phyloP scores from a whole-genome alignment of 2,113 vertebrate genomes.

The Acinonyx jubatus region DNA sequence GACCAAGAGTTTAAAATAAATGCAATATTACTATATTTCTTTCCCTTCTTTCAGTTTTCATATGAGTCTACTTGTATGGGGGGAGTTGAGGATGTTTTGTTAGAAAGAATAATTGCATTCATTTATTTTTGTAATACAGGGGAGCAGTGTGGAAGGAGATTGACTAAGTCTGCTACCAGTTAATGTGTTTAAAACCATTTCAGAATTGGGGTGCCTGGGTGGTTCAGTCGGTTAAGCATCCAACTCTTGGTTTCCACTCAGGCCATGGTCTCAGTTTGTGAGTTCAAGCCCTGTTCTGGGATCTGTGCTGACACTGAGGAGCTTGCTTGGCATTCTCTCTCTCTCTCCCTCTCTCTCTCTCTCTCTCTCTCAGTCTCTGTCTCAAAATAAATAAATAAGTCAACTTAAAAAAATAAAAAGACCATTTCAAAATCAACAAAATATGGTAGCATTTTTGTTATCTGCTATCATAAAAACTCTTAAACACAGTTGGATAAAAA shows the following conservation, averaged over 20 bases:
- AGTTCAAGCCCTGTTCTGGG: no score
- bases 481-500: slow-evolving; percentile 18
- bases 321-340: no score
- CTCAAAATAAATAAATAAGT: no score
- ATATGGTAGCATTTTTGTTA: neutral
- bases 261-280: no score
- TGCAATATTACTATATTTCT: neutral
- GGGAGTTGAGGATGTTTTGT: neutral
- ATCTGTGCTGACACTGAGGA: no score
- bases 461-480: neutral
- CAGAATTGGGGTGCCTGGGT: neutral
- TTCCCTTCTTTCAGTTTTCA: slow-evolving; percentile 13
- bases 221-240: no score
- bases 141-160: neutral
- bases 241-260: no score
- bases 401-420: no score
- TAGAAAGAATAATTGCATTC: neutral
- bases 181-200: slow-evolving; percentile 33
- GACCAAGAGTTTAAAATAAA: slow-evolving; percentile 18
- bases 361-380: no score
- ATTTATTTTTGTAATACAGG: slow-evolving; percentile 6
- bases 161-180: neutral
- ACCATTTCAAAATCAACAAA: slow-evolving; percentile 45
- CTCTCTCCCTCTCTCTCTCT: no score
- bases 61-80: neutral